Evolutionary conservation across 2,888 invertebrate species (phyloP), one percentile per base, ranked within the genome.

Genomic region (Alentia gelatinosa): DNA sequence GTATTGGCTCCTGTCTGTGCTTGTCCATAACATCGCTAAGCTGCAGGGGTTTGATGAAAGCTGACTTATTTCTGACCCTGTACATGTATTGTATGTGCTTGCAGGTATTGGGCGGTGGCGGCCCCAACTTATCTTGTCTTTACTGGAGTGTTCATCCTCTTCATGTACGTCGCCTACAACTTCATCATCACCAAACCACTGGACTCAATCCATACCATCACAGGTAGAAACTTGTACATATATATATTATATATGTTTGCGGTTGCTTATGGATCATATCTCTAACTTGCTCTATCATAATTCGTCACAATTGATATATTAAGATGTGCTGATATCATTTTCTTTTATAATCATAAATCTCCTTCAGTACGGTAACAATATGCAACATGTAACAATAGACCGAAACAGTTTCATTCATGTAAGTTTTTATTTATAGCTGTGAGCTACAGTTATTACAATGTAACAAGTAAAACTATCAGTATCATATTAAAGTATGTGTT

Each of bases 111-210:
- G 98, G 98, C 98, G 0, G 97, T 98, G 15, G 98, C 98, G 47
- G 96, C 98, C 86, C 99, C 99, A 0, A 97, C 98, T 92, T 97
- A 98, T 96, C 97, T 97, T 89, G 96, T 98, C 93, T 97, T 98
- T 33, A 97, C 97, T 4, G 96, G 98, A 0, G 97, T 97, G 47
- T 96, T 98, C 90, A 98, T 98, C 96, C 98, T 97, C 33, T 97
- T 98, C 95, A 96, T 98, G 83, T 98, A 98, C 96, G 98, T 93
- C 92, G 95, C 93, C 33, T 92, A 98, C 79, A 98, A 98, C 95
- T 97, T 98, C 92, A 97, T 97, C 90, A 97, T 98, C 96, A 98
- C 98, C 33, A 97, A 97, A 19, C 96, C 95, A 23, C 93, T 96
- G 0, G 93, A 95, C 89, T 96, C 96, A 12, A 90, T 94, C 23